Base-by-base conservation (phyloP, 2,113 vertebrate genomes). In the Todiramphus chloris region DNA sequence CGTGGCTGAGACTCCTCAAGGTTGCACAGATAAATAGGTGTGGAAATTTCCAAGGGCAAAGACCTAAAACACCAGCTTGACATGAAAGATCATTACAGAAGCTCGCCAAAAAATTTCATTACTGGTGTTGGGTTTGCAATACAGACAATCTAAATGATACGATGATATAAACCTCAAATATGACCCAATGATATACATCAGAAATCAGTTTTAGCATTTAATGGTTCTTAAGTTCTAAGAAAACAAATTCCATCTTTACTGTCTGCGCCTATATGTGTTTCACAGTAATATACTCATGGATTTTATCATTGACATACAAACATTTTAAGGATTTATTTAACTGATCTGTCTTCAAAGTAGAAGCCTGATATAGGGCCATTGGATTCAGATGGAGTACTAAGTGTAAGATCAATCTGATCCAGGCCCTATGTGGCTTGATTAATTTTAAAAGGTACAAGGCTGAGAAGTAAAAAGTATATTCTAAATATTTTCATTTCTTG, bases 401-500 rank as follows among this genome's bases (percentile, higher is more conserved):
- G 43, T 8, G 35, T 44, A 79, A 35, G 51, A 74, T n/a, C 31
- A 21, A 58, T 37, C 44, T 24, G 44, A 37, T 51, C 70, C 31
- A 41, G 58, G 18, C 13, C 56, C 53, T 94, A 41, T 46, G 20
- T 77, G 53, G 14, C 17, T 95, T 79, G 91, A 94, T 84, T 94
- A 81, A 93, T 92, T 96, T 97, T 63, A 90, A 95, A 95, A 96
- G 67, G 9, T 23, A 80, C 48, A 83, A 64, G 30, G 28, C 18
- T 43, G 27, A 81, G 41, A 85, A 96, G 82, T 43, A 88, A 93
- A 82, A 93, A 89, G 12, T 69, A n/a, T n/a, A 56, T 94, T 95
- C 89, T 94, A 96, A 97, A 97, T 98, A 96, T 97, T 97, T 94
- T 95, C 62, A 88, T 96, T 98, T 97, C 91, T 79, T 93, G 88